phyloP scores from a whole-genome alignment of 92 coral and sea anemone genomes.

The Phenganax marumi region DNA sequence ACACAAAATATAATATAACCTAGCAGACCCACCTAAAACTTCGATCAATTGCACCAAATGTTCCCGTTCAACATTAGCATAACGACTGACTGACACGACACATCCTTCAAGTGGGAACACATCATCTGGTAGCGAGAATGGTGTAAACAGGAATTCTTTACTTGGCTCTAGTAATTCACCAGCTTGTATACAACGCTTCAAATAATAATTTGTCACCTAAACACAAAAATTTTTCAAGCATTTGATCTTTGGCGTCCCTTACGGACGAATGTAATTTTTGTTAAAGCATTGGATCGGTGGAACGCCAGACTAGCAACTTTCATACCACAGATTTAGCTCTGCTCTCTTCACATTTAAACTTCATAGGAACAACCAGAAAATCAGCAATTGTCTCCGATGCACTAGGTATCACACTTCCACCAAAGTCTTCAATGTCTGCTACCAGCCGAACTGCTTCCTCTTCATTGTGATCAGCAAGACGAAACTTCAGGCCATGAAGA shows the following conservation, averaged over 20 bases:
- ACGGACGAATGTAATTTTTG: not conserved
- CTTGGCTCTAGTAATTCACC: conserved; percentile 62
- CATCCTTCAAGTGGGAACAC: conserved; percentile 66
- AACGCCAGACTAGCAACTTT: not conserved
- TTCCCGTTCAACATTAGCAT: conserved; percentile 75
- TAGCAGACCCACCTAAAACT: conserved; percentile 65
- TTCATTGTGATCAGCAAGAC: conserved; percentile 61
- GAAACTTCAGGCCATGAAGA: conserved; percentile 59
- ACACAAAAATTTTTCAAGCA: not conserved
- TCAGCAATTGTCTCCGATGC: conserved; percentile 57
- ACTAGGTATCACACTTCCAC: conserved; percentile 57
- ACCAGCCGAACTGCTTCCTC: conserved; percentile 63
- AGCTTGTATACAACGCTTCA: conserved; percentile 79
- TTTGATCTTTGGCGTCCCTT: not conserved
- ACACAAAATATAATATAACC: no score
- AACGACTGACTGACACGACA: conserved; percentile 90
- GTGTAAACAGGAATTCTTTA: conserved; percentile 72
- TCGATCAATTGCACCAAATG: conserved; percentile 92
- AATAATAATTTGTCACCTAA: conserved; percentile 93
- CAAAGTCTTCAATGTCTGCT: conserved; percentile 63
- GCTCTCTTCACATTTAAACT: conserved; percentile 41
- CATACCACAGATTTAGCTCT: conserved; percentile 61
- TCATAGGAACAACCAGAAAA: conserved; percentile 82
- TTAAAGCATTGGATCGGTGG: not conserved
- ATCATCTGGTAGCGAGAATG: conserved; percentile 64